These are phyloP conservation scores for Micoletzkya japonica DNA, from an alignment of 2,888 invertebrate species.

Conservation along the genomic window DNA sequence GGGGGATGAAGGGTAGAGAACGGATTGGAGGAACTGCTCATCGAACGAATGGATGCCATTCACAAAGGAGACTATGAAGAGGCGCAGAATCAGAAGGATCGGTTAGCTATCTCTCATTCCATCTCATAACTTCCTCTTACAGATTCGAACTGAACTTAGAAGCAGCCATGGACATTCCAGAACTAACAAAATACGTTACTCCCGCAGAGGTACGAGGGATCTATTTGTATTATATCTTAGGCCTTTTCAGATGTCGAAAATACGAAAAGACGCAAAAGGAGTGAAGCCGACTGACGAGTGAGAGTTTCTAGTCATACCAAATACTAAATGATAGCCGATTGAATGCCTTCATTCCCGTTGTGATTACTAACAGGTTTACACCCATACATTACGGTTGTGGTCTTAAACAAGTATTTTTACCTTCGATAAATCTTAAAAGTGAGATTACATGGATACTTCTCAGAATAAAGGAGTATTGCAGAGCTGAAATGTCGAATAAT, in stretches of 20 bases:
- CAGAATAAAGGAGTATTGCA: no score
- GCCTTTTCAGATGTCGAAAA: conserved; percentile 12
- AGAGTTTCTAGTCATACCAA: neutral
- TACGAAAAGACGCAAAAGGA: conserved; percentile 18
- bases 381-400: no score
- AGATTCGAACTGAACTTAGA: conserved; percentile 25
- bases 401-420: no score
- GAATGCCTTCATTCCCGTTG: no score
- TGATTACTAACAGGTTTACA: no score
- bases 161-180: conserved; percentile 16
- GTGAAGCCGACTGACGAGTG: neutral
- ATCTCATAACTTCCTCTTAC: neutral
- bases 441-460: no score
- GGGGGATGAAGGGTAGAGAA: neutral
- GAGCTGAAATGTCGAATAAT: no score
- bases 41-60: conserved; percentile 24
- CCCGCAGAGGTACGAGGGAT: conserved; percentile 11
- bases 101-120: neutral
- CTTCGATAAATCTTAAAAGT: no score
- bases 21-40: conserved; percentile 13
- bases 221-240: neutral
- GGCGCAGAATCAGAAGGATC: conserved; percentile 19
- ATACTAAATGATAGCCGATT: no score
- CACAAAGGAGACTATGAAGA: conserved; percentile 23
- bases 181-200: conserved; percentile 15